Base-by-base conservation (phyloP, 2,888 invertebrate genomes). In the Adelphocoris suturalis region DNA sequence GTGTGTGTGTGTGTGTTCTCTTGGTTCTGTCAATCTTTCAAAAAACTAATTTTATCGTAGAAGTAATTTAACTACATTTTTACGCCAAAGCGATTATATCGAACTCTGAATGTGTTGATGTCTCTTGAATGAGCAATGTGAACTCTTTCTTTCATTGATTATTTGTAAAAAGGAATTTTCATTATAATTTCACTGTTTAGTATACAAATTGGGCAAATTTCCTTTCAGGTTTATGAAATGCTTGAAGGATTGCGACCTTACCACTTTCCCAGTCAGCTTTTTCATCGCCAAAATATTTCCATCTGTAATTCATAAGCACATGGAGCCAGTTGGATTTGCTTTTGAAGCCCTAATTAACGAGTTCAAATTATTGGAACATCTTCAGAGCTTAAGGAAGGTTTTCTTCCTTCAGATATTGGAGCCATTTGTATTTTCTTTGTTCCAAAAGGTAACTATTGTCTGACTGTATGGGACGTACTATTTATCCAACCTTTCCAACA, bases 261-360 rank as follows among this genome's bases (percentile, higher is more conserved):
- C 80, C 14, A 52, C 88, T 12, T 80, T 76, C 48, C 75, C 88
- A 0, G 52, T 90, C 13, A 28, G 84, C 85, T 12, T 75, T 28
- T 37, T 89, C 75, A 75, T 81, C 55, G 48, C 52, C n/a, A 52
- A 88, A 88, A 37, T 88, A n/a, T 88, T 88, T 68, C 16, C 68
- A 12, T 19, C 52, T 12, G 88, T 88, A 28, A 52, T 89, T 4
- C 86, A 81, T 5, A 90, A 89, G 37, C 89, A 91, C 81, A 91
- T 90, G 91, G 90, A 90, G 61, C 91, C 91, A 0, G 89, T 89
- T 16, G 91, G 91, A 47, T 91, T 91, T 75, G 90, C 90, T 14
- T 84, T 80, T 4, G 90, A 90, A 12, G 89, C 89, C 14, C 78
- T 91, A 9, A 80, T 90, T 23, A 48, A 85, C 23, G 86, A 91